Base-by-base conservation (phyloP, 2,113 vertebrate genomes). In the Halichoeres trimaculatus region DNA sequence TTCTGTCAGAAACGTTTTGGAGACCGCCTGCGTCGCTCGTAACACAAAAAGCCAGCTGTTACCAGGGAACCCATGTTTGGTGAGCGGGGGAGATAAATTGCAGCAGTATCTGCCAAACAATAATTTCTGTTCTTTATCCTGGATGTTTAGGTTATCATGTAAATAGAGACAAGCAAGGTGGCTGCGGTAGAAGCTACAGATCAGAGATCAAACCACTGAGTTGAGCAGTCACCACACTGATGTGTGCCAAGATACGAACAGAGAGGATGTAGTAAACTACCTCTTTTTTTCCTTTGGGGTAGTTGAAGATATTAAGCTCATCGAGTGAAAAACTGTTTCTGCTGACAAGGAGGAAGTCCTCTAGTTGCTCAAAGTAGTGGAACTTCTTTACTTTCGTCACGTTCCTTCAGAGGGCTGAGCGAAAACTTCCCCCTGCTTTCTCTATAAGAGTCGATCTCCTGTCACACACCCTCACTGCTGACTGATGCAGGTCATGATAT, bases 51-150 rank as follows among this genome's bases (percentile, higher is more conserved):
- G 61, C 63, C 75, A 64, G 35, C 17, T 55, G 79, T 91, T 83
- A 70, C 90, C 76, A 74, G 30, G 63, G 89, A 71, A 78, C 90
- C 86, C 26, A 2, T 76, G 84, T 89, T 83, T 86, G 78, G 51
- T 9, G 0, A 86, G 67, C 19, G 16, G 34, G 78, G 70, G 63
- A 52, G 83, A 86, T 75, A 83, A 77, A 90, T 87, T 73, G 78
- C 74, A 26, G 79, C 75, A 71, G 68, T 60, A 73, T 76, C 81
- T 84, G 16, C 38, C 55, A 70, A 83, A 85, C 88, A 89, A 89
- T 91, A 85, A 93, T 88, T 93, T 86, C 85, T 74, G 74, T 91
- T 87, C 90, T 88, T 82, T 70, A 65, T 19, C 0, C 74, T 81
- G 81, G 80, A 78, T 84, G 85, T 90, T 87, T 83, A 87, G 78